Evolutionary conservation across 2,888 invertebrate genomes (phyloP).

Genomic region (Drepanosiphum platanoidis): DNA sequence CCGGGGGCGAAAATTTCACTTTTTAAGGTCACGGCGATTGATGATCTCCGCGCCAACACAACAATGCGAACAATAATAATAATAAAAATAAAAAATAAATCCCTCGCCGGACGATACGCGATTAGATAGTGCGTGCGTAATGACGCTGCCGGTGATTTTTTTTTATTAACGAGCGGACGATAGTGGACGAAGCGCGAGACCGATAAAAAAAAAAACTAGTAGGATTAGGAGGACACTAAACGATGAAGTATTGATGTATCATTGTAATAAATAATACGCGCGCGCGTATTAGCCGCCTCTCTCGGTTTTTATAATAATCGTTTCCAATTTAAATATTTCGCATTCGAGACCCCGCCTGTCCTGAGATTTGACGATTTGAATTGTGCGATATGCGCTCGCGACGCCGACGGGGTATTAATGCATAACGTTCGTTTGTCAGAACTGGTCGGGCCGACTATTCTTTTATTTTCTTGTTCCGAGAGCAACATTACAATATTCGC

Average conservation of each 20-base stretch:
- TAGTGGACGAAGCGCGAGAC: background rate
- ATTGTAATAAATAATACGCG: background rate
- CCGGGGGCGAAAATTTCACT: constrained; percentile 60
- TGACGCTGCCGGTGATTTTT: constrained; percentile 31
- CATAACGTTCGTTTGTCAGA: no score
- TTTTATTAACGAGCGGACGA: constrained; percentile 29
- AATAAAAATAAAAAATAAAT: background rate
- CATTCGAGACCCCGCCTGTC: no score
- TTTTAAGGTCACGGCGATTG: constrained; percentile 57
- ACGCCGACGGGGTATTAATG: no score
- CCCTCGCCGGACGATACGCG: constrained; percentile 20
- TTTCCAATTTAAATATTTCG: background rate
- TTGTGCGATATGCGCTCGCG: background rate
- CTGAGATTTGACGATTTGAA: no score
- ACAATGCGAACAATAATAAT: constrained; percentile 26
- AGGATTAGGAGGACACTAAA: background rate
- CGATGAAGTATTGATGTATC: background rate
- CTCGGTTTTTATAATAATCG: background rate
- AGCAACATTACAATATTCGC: no score
- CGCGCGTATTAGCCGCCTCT: background rate
- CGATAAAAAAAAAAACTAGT: background rate
- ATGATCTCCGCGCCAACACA: constrained; percentile 47
- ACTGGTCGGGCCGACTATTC: no score
- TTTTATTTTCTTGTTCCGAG: no score
- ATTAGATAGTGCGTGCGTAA: constrained; percentile 22